Evolutionary conservation across 53 echinoderm and acorn worm species (phyloP).

Genomic region (Echinometra lucunter): DNA sequence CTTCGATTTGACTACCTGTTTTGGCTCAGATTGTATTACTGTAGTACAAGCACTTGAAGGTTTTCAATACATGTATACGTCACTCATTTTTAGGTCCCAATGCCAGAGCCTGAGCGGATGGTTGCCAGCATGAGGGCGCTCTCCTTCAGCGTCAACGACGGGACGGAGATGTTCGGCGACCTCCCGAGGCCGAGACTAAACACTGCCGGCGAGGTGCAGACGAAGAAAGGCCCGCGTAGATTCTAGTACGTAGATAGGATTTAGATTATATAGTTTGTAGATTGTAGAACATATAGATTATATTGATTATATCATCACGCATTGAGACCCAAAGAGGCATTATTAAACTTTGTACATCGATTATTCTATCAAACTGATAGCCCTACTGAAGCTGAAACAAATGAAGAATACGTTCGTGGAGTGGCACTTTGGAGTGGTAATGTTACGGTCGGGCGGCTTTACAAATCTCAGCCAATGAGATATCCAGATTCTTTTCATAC

Average conservation of each 20-base stretch:
- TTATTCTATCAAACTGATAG: too few relatives aligned
- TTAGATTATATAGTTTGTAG: constrained; percentile 15
- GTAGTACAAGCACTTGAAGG: too few relatives aligned
- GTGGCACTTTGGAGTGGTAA: too few relatives aligned
- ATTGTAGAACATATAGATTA: neutral
- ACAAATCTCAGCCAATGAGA: too few relatives aligned
- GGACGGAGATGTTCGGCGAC: constrained; percentile 97
- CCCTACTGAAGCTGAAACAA: too few relatives aligned
- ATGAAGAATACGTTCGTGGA: too few relatives aligned
- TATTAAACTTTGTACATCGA: neutral
- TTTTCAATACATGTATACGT: neutral
- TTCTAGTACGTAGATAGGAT: constrained; percentile 38
- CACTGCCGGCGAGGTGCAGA: constrained; percentile 77
- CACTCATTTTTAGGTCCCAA: constrained; percentile 74
- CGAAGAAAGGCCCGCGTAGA: constrained; percentile 59
- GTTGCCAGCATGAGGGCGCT: constrained; percentile 94
- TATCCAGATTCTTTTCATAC: too few relatives aligned
- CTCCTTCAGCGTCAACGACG: constrained; percentile 93
- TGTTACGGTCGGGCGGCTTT: too few relatives aligned
- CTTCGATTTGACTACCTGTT: too few relatives aligned
- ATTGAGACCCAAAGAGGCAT: neutral
- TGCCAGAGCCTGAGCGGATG: constrained; percentile 96
- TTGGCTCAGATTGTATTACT: too few relatives aligned
- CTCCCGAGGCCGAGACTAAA: constrained; percentile 94
- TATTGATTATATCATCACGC: too few relatives aligned